Conservation (phyloP, 2,888 invertebrate genomes). For the Mechanitis mazaeus region DNA sequence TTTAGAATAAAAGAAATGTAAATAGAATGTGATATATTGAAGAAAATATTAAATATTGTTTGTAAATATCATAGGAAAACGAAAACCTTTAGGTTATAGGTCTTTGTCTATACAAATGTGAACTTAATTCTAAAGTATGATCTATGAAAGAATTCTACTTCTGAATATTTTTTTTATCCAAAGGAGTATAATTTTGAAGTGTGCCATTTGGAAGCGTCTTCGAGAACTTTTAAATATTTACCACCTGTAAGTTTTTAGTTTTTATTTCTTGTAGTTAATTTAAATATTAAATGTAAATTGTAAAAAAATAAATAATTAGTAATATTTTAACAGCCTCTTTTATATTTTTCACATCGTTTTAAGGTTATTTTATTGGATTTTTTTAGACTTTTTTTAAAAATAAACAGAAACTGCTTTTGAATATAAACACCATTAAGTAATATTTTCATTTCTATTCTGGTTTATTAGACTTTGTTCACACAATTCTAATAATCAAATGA, state of each 20-base stretch:
- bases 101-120: not conserved
- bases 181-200: conserved; percentile 14
- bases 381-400: no score
- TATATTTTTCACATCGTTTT: not conserved
- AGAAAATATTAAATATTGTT: conserved; percentile 8
- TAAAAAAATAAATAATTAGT: not conserved
- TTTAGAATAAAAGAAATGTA: conserved; percentile 8
- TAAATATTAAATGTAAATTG: conserved; percentile 1
- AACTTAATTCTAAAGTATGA: not conserved
- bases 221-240: conserved; percentile 15
- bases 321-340: not conserved
- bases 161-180: conserved; percentile 4
- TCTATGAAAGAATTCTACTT: not conserved
- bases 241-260: conserved; percentile 13
- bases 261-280: conserved; percentile 1
- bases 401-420: no score
- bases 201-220: conserved; percentile 22
- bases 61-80: conserved; percentile 16
- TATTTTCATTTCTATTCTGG: no score
- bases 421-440: no score
- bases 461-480: no score
- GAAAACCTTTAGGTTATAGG: not conserved
- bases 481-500: no score
- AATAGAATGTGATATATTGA: conserved; percentile 11
- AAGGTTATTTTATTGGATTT: no score